Base-by-base conservation (phyloP, 2,113 vertebrate species). In the Ceyx cyanopectus region DNA sequence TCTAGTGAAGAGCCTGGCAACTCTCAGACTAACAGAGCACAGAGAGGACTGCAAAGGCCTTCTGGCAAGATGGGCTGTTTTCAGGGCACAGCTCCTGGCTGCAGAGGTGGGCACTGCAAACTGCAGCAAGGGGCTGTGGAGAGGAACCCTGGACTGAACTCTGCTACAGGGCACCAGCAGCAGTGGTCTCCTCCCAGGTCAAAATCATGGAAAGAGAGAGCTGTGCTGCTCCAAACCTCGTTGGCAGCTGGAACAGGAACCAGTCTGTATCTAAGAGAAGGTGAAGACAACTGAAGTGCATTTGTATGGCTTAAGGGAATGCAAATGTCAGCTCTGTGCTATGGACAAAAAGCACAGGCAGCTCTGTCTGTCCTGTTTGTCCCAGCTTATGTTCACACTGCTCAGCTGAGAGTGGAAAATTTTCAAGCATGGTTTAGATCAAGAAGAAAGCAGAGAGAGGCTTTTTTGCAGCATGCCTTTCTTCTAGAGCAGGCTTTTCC, bases 391-490 rank as follows among this genome's bases (percentile, higher is more conserved):
- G 23, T 37, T 45, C 6, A 2, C 8, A 3, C 21, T 3, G n/a
- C 85, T 46, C 80, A 27, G 30, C 1, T 21, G 32, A 53, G 20
- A 26, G 15, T 7, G 32, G 48, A 43, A n/a, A 29, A 17, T 12
- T 1, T 8, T 0, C 1, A 4, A n/a, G 24, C 0, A 3, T 7
- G n/a, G 3, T 40, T 65, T 10, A 10, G 30, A 37, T 2, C 30
- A 57, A 8, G 4, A 8, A 4, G 20, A 48, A 65, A 1, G 6
- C 4, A 75, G n/a, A 54, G 56, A 75, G n/a, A 54, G 56, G 3
- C 21, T 24, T 21, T 18, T 24, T 53, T n/a, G 57, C 1, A 27
- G 22, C 0, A 7, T 34, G 73, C 32, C 56, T 54, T 54, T 20
- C 27, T 12, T 45, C 73, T 1, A 10, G 10, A 1, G 8, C 3